A percentile compares a stretch with the other conserved stretches of the same genome.
Evolutionary conservation across 2,797 vertebrate species (phyloP).

Genomic region (Aeoliscus strigatus): DNA sequence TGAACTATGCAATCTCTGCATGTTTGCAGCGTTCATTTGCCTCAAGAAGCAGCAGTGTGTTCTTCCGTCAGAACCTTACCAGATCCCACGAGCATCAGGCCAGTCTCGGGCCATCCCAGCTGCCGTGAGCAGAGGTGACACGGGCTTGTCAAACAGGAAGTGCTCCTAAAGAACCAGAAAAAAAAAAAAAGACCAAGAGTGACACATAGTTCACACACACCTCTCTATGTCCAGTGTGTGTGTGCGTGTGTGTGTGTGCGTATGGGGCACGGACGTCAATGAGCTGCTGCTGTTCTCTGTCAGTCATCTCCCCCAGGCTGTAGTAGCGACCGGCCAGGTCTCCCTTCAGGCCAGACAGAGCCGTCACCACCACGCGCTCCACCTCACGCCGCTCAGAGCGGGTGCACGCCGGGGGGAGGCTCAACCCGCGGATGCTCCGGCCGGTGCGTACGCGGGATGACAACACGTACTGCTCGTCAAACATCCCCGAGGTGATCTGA

Average conservation of each 20-base stretch:
- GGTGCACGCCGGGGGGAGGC: slow-evolving; percentile 90
- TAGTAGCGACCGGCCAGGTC: slow-evolving; percentile 88
- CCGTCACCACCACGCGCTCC: slow-evolving; percentile 86
- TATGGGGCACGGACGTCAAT: slow-evolving; percentile 93
- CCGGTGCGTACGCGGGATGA: slow-evolving; percentile 92
- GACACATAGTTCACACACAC: no score
- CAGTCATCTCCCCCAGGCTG: slow-evolving; percentile 88
- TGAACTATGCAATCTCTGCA: no score
- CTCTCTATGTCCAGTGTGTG: no score
- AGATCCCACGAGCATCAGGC: slow-evolving; percentile 95
- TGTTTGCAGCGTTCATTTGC: no score
- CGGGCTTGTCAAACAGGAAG: slow-evolving; percentile 95
- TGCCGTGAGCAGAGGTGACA: slow-evolving; percentile 91
- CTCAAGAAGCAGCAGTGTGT: no score
- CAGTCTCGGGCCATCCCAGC: slow-evolving; percentile 96
- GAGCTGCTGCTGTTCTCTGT: slow-evolving; percentile 90
- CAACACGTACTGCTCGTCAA: slow-evolving; percentile 93
- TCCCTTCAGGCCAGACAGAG: slow-evolving; percentile 80
- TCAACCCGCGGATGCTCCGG: slow-evolving; percentile 94
- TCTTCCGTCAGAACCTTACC: no score
- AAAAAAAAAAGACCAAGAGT: no score
- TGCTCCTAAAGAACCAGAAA: slow-evolving; percentile 80
- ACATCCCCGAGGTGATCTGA: slow-evolving; percentile 85
- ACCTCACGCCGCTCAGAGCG: slow-evolving; percentile 92
- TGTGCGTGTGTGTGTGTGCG: no score